Conservation (phyloP, 2,888 invertebrate species). For the Diogma glabrata region DNA sequence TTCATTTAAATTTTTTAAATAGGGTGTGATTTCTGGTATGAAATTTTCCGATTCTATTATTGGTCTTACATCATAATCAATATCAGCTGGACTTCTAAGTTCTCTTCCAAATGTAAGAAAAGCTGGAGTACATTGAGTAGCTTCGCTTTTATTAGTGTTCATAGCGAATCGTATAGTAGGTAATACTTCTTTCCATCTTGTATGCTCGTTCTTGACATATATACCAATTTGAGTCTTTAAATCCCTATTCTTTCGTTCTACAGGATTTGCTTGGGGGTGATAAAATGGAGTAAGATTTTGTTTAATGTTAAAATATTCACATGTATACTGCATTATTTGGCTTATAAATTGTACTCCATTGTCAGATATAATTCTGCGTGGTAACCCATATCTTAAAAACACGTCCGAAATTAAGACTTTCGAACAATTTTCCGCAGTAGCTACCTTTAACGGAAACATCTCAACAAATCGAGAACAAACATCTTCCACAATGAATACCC, state of each 20-base stretch:
- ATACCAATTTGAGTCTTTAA: conserved; percentile 27
- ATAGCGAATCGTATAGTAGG: conserved; percentile 30
- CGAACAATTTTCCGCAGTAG: conserved; percentile 11
- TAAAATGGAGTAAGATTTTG: conserved; percentile 24
- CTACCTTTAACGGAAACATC: background rate
- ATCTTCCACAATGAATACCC: conserved; percentile 23
- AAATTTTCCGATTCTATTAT: conserved; percentile 23
- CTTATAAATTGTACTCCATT: conserved; percentile 27
- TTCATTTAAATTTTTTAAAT: background rate
- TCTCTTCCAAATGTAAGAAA: conserved; percentile 27
- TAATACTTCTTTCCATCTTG: conserved; percentile 24
- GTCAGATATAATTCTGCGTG: conserved; percentile 26
- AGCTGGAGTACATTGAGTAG: conserved; percentile 25
- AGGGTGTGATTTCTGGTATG: conserved; percentile 17
- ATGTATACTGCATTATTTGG: background rate
- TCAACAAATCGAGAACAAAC: conserved; percentile 16
- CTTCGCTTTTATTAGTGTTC: conserved; percentile 25
- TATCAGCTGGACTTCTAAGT: conserved; percentile 26
- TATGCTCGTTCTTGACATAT: conserved; percentile 23
- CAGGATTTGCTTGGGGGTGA: conserved; percentile 27
- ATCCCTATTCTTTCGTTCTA: conserved; percentile 24
- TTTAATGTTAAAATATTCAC: conserved; percentile 7
- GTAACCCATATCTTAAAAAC: conserved; percentile 25
- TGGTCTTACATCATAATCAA: conserved; percentile 21
- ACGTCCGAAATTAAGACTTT: conserved; percentile 21